Percentiles rank a stretch among this genome's conserved stretches.
phyloP scores from a whole-genome alignment of 2,797 vertebrate species.

The Argya squamiceps region DNA sequence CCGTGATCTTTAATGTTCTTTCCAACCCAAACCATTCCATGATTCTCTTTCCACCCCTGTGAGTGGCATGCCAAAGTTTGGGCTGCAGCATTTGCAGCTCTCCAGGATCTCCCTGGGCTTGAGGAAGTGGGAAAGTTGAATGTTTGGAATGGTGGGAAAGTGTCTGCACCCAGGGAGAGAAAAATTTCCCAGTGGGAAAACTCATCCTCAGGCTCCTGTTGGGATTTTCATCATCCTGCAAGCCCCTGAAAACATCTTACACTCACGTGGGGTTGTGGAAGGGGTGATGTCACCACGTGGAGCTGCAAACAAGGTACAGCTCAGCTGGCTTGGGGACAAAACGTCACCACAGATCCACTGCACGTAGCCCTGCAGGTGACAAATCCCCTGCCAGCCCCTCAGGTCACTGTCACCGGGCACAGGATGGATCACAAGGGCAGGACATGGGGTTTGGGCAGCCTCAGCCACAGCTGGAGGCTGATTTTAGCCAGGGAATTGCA shows the following conservation, averaged over 20 bases:
- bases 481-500: not conserved
- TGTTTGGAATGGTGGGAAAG: not conserved
- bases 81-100: not conserved
- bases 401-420: not conserved
- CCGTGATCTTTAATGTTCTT: accelerated
- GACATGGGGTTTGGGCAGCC: not conserved
- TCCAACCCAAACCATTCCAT: not conserved
- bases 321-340: not conserved
- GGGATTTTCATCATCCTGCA: not conserved
- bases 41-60: not conserved
- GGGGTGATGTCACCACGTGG: too few relatives aligned
- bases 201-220: not conserved
- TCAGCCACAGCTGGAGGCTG: not conserved
- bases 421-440: accelerated
- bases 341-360: accelerated
- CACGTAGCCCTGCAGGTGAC: not conserved
- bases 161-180: not conserved
- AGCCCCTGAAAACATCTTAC: not conserved
- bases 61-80: accelerated
- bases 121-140: accelerated
- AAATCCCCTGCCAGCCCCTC: not conserved
- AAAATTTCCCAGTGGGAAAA: not conserved
- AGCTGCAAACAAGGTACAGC: not conserved
- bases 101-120: not conserved
- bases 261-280: accelerated